phyloP scores from a whole-genome alignment of 2,113 vertebrate genomes.

The Puma concolor region DNA sequence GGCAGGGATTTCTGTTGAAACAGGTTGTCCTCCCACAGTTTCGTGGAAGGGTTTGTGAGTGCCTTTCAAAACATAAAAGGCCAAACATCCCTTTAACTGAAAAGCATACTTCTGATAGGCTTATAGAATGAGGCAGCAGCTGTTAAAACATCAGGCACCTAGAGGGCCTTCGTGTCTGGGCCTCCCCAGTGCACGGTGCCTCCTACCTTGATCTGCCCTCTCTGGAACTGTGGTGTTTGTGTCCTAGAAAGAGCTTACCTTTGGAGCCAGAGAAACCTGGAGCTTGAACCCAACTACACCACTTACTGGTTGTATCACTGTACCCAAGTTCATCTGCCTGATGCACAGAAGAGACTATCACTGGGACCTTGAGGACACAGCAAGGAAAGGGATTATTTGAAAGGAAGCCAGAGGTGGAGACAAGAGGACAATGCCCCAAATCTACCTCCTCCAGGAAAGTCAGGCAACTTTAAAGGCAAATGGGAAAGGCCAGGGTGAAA shows the following conservation, averaged over 20 bases:
- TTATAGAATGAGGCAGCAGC: not conserved
- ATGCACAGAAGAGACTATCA: not conserved
- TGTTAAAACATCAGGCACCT: not conserved
- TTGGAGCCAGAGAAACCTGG: not conserved
- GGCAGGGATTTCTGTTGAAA: not conserved
- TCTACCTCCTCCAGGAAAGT: not conserved
- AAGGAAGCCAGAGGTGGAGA: not conserved
- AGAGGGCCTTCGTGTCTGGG: no score
- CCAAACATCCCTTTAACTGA: not conserved
- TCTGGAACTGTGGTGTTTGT: not conserved
- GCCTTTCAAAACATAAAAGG: not conserved
- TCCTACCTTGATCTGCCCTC: not conserved
- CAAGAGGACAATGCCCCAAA: not conserved
- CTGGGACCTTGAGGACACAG: not conserved
- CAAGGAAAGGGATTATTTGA: not conserved
- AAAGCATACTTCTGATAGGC: not conserved
- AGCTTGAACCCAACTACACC: not conserved
- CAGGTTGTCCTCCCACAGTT: not conserved
- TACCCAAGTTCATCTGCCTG: not conserved
- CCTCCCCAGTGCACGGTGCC: accelerated
- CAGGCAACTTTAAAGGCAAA: not conserved
- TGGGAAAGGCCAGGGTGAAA: not conserved
- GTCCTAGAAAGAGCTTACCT: not conserved
- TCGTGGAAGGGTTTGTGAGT: not conserved
- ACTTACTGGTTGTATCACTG: not conserved